Evolutionary conservation across 2,113 vertebrate species (phyloP).

Genomic region (Malurus cyaneus): DNA sequence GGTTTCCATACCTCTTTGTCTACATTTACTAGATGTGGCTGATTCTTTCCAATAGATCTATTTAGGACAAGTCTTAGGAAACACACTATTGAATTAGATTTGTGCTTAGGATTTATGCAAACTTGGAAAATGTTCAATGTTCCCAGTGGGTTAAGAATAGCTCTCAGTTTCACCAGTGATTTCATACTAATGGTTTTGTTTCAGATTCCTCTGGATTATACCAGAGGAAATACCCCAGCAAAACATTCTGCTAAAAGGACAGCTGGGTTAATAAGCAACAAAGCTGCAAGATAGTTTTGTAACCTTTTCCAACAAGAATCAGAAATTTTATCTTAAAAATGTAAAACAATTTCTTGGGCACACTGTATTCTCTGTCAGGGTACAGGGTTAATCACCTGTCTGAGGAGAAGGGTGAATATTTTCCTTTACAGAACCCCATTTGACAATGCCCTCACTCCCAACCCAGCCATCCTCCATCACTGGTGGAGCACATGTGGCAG

Average conservation of each 20-base stretch:
- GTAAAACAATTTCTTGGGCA: not conserved
- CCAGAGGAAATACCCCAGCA: not conserved
- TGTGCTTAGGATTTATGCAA: not conserved
- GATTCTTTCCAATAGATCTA: not conserved
- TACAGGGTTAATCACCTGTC: not conserved
- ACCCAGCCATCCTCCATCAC: accelerated
- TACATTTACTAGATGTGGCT: not conserved
- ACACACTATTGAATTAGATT: not conserved
- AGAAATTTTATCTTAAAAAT: not conserved
- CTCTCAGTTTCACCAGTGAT: not conserved
- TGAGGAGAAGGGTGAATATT: not conserved
- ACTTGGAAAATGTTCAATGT: not conserved
- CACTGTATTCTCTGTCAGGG: not conserved
- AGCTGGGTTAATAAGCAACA: not conserved
- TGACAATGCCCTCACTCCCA: accelerated
- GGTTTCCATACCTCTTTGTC: not conserved
- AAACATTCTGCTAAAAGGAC: not conserved
- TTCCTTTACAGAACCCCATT: not conserved
- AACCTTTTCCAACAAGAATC: not conserved
- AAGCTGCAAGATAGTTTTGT: not conserved
- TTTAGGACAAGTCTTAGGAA: not conserved
- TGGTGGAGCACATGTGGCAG: accelerated
- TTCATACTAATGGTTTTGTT: not conserved
- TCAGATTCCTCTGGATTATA: not conserved
- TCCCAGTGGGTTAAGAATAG: not conserved